Evolutionary conservation across 2,888 invertebrate genomes (phyloP), one percentile per base, ranked within the genome.

Genomic region (Punctoribates punctum): DNA sequence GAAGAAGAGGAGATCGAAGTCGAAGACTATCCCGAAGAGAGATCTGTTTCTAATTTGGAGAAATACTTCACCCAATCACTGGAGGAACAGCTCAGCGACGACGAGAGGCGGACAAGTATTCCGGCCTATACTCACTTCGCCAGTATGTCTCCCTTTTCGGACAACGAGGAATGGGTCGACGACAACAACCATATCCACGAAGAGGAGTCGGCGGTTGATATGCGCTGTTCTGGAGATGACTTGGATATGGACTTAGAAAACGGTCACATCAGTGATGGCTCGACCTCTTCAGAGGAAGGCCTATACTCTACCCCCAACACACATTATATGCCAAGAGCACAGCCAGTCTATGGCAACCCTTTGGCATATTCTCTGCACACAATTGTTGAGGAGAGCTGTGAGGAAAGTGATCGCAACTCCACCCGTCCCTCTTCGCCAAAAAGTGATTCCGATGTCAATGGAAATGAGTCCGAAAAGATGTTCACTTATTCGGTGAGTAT

Each of bases 331-430:
- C 72, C 67, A 20, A 25, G 34, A n/a, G n/a, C 15, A 65, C 38
- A 65, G n/a, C n/a, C 29, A 0, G 38, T 54, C 13, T 78, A 78
- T 67, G 78, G 78, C 67, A 78, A 79, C 72, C 80, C 79, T 17
- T 75, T 78, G 42, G 93, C 94, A 85, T 93, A 94, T 83, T 94
- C 94, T 1, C 85, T 95, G 79, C 94, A 95, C 83, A 95, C 95
- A 0, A 95, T 95, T 80, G 90, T 94, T 38, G 95, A 95, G 85
- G 95, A 95, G 85, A 94, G 93, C 82, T 94, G 94, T 84, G 94
- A 95, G 85, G 95, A 95, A 84, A 94, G 94, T 84, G 27, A 34
- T 17, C 65, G 65, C 29, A 38, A 65, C 38, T 34, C 34, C 0
- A 65, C 38, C 65, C 29, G 65, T 34, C 65, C 65, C 34, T 34